Evolutionary conservation across 2,797 vertebrate species (phyloP).

Genomic region (Staurois parvus): DNA sequence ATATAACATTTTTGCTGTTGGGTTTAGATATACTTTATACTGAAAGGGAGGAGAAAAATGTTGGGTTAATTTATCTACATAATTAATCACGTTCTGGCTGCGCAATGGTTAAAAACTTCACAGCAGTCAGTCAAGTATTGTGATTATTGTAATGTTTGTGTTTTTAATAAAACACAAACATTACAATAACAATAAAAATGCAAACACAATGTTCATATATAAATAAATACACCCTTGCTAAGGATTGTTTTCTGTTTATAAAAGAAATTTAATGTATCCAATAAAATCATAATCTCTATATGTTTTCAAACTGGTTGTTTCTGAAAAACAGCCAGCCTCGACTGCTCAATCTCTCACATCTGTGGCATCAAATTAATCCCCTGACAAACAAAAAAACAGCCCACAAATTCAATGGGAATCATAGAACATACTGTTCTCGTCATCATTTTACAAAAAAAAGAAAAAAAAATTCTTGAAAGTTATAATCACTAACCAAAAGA

Average conservation of each 20-base stretch:
- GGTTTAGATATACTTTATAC: too few species aligned
- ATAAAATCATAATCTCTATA: conserved; percentile 6
- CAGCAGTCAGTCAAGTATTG: background rate
- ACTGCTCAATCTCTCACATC: conserved; percentile 18
- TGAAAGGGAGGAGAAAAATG: too few species aligned
- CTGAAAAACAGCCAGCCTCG: background rate
- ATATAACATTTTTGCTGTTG: too few species aligned
- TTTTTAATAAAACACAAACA: background rate
- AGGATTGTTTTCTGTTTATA: conserved; percentile 5
- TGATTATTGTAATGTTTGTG: background rate
- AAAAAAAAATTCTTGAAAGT: conserved; percentile 1
- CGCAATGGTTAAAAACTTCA: too few species aligned
- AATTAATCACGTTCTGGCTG: too few species aligned
- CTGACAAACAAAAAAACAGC: conserved; percentile 22
- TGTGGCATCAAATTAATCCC: conserved; percentile 24
- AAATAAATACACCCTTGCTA: background rate
- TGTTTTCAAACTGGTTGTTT: conserved; percentile 17
- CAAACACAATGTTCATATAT: background rate
- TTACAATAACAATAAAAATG: background rate
- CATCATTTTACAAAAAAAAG: conserved; percentile 22
- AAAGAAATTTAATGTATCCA: background rate
- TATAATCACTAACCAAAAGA: conserved; percentile 23
- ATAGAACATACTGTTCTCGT: conserved; percentile 27
- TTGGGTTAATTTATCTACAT: too few species aligned
- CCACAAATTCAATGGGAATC: conserved; percentile 22